Conservation (phyloP, 2,888 invertebrate genomes). For the Dyspetes luteomarginatus region DNA sequence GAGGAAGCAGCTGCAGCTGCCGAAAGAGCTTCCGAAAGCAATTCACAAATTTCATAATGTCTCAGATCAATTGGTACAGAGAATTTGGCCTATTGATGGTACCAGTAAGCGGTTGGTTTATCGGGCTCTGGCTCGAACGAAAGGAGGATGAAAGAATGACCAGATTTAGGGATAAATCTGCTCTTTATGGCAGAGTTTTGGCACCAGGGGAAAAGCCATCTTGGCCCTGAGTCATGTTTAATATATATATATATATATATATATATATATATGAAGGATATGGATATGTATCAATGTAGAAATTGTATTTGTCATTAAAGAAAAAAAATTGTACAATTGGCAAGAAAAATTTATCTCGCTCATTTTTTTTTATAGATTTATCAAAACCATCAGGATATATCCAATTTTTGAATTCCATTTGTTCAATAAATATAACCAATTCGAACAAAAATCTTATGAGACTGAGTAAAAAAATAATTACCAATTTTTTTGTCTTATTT, state of each 20-base stretch:
- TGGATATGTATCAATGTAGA: slow-evolving; percentile 43
- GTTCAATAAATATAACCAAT: too few species aligned
- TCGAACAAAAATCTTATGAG: too few species aligned
- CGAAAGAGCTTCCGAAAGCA: slow-evolving; percentile 27
- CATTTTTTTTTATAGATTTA: too few species aligned
- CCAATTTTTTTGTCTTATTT: too few species aligned
- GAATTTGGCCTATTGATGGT: slow-evolving; percentile 84
- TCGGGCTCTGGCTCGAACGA: slow-evolving; percentile 88
- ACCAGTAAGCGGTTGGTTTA: slow-evolving; percentile 85
- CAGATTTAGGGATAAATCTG: slow-evolving; percentile 91
- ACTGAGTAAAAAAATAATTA: too few species aligned
- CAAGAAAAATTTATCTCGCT: slow-evolving; percentile 9
- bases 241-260: too few species aligned
- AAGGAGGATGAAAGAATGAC: slow-evolving; percentile 90
- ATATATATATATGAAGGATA: slow-evolving; percentile 7
- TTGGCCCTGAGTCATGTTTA: slow-evolving; percentile 86
- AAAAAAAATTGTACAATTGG: slow-evolving; percentile 11
- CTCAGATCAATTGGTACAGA: slow-evolving; percentile 84
- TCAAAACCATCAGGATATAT: too few species aligned
- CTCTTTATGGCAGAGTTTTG: slow-evolving; percentile 88
- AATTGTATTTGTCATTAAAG: slow-evolving; percentile 44
- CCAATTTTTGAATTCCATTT: too few species aligned
- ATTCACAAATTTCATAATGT: slow-evolving; percentile 41
- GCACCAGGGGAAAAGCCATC: slow-evolving; percentile 89
- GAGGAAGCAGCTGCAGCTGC: slow-evolving; percentile 71